A percentile compares a stretch with the other conserved stretches of the same genome.
Evolutionary conservation across 1,140 invertebrate genomes (phyloP).

Genomic region (Lepidurus arcticus): DNA sequence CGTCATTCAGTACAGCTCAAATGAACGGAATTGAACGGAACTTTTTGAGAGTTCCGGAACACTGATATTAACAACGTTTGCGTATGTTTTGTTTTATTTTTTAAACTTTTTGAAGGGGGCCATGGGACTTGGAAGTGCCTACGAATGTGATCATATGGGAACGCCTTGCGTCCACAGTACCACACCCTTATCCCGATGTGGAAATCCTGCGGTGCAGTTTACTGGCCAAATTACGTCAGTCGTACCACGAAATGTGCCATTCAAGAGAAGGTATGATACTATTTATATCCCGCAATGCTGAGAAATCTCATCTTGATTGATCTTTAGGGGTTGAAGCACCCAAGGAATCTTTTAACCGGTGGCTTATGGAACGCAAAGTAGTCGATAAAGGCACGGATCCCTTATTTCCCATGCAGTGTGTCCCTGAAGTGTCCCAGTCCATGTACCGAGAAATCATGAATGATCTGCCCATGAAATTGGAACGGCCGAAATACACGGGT

Average conservation of each 20-base stretch:
- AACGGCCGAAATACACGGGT: constrained; percentile 88
- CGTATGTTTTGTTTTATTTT: too few species aligned
- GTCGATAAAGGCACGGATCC: constrained; percentile 73
- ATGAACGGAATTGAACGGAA: too few species aligned
- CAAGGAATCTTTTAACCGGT: constrained; percentile 91
- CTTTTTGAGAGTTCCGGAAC: too few species aligned
- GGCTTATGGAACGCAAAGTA: constrained; percentile 91
- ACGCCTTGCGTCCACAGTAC: constrained; percentile 68
- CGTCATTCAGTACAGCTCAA: too few species aligned
- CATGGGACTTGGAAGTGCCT: constrained; percentile 90
- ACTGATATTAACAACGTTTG: too few species aligned
- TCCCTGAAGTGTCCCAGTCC: constrained; percentile 83
- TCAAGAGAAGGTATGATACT: constrained; percentile 66
- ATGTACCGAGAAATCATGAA: constrained; percentile 99
- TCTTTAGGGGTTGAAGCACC: constrained; percentile 78
- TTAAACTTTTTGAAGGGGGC: constrained; percentile 55
- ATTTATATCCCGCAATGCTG: background rate
- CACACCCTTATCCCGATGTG: constrained; percentile 89
- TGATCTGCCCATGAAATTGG: constrained; percentile 92
- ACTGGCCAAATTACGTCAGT: constrained; percentile 74
- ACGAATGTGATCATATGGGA: constrained; percentile 93
- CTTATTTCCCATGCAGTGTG: constrained; percentile 81
- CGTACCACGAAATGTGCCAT: constrained; percentile 90
- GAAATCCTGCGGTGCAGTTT: constrained; percentile 74
- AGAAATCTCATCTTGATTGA: background rate